Conservation (phyloP, 1,140 invertebrate genomes). For the Polypedilum pembai region DNA sequence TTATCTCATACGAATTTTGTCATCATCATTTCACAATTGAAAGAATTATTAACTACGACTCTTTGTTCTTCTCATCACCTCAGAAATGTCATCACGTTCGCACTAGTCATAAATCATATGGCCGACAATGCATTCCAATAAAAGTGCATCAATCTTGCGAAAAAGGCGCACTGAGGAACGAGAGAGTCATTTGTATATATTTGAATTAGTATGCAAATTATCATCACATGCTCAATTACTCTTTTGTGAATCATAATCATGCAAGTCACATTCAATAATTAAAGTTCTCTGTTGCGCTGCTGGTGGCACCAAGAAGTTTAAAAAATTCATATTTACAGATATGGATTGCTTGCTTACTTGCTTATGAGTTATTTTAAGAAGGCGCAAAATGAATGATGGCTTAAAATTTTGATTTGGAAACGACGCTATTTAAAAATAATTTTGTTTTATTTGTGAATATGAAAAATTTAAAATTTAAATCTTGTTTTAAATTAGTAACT, state of each 20-base stretch:
- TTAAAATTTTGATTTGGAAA: no score
- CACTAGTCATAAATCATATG: background rate
- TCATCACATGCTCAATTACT: background rate
- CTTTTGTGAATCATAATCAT: background rate
- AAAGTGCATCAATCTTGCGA: background rate
- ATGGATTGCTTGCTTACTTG: no score
- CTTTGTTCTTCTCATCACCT: background rate
- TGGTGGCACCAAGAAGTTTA: no score
- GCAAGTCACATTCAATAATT: constrained; percentile 10
- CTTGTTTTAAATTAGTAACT: no score
- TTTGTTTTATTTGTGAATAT: no score
- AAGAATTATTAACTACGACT: background rate
- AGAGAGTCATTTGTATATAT: background rate
- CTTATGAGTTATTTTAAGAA: no score
- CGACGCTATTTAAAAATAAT: no score
- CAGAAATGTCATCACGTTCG: background rate
- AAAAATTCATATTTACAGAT: no score
- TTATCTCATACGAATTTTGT: background rate
- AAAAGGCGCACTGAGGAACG: background rate
- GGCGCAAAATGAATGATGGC: no score
- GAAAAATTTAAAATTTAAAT: no score
- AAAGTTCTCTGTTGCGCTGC: background rate
- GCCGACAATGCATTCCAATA: background rate
- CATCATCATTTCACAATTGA: background rate
- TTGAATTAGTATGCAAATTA: background rate